Percentiles rank a stretch among this genome's conserved stretches.
These are phyloP conservation scores for Anorthoa munda DNA, from an alignment of 2,888 invertebrate species.

Conservation along the genomic window DNA sequence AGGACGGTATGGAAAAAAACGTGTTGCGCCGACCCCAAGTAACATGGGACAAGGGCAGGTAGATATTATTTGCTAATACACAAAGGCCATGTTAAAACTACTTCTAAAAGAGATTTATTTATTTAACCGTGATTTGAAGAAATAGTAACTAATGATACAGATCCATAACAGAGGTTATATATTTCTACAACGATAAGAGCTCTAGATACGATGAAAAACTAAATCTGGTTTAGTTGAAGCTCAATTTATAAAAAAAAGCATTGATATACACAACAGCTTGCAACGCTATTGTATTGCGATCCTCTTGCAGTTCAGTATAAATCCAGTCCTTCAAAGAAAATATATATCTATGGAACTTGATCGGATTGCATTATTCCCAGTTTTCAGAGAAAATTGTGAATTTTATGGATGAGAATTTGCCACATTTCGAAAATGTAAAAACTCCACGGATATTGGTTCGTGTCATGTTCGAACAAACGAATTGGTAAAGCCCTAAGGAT, in stretches of 20 bases:
- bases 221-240: not conserved
- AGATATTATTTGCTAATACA: not conserved
- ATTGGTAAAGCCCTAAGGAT: slow-evolving; percentile 8
- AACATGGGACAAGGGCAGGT: too few relatives aligned
- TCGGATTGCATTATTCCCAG: not conserved
- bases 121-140: not conserved
- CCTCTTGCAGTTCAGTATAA: not conserved
- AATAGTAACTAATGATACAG: not conserved
- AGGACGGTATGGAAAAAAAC: too few relatives aligned
- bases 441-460: not conserved
- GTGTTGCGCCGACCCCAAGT: too few relatives aligned
- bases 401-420: not conserved
- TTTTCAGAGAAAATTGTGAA: not conserved
- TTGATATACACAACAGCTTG: not conserved
- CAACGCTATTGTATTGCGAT: not conserved
- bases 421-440: not conserved
- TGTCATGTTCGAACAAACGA: not conserved
- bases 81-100: not conserved
- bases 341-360: not conserved
- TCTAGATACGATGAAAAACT: not conserved
- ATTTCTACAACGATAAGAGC: not conserved
- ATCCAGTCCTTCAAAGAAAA: not conserved
- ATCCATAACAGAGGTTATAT: not conserved
- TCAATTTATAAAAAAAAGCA: not conserved
- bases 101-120: not conserved